Percentiles rank a stretch among this genome's conserved stretches.
Conservation (phyloP, 2,888 invertebrate species). For the Meteorus cinctellus region DNA sequence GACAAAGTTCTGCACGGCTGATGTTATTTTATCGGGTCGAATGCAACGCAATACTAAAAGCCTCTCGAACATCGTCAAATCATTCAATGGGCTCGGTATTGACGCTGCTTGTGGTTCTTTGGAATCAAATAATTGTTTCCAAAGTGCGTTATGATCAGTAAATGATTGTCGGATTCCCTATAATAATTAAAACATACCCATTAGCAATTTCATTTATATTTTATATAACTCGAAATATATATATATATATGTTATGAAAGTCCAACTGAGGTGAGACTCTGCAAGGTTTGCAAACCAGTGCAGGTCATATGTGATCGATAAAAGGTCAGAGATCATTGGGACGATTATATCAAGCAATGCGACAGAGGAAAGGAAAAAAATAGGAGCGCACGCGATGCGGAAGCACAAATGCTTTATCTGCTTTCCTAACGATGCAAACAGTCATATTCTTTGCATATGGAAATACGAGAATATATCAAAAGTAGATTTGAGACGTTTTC, state of each 20-base stretch:
- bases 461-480: not conserved
- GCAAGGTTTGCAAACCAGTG: constrained; percentile 18
- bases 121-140: constrained; percentile 86
- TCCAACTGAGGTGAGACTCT: not conserved
- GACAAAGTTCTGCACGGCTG: constrained; percentile 84
- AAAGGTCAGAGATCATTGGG: constrained; percentile 13
- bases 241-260: not conserved
- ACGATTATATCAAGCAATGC: constrained; percentile 26
- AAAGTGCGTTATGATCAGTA: constrained; percentile 75
- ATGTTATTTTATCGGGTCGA: constrained; percentile 90
- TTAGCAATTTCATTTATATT: no score
- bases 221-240: no score
- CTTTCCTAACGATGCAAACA: not conserved
- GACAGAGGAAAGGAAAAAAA: not conserved
- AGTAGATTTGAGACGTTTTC: not conserved
- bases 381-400: not conserved
- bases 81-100: constrained; percentile 83
- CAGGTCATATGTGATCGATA: constrained; percentile 24
- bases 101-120: constrained; percentile 82
- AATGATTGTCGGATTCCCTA: constrained; percentile 82
- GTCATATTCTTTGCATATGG: not conserved
- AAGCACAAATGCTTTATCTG: not conserved
- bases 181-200: not conserved
- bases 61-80: constrained; percentile 82
- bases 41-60: constrained; percentile 87